phyloP scores from a whole-genome alignment of 2,113 vertebrate genomes.

The Orientallactaga bullata region DNA sequence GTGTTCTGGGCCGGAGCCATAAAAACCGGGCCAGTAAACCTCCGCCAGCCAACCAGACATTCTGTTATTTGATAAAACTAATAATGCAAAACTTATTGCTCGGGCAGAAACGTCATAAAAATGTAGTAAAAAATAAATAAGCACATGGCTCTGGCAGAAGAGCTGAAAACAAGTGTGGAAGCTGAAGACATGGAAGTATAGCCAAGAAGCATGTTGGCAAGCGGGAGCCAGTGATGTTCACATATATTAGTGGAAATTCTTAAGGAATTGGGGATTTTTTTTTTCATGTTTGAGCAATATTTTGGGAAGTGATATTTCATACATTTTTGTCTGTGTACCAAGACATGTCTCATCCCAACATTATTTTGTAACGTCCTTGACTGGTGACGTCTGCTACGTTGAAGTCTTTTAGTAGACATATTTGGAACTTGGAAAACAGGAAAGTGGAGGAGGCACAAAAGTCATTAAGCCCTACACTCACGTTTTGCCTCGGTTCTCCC shows the following conservation, averaged over 20 bases:
- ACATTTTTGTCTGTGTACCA: constrained; percentile 69
- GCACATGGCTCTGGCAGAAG: constrained; percentile 78
- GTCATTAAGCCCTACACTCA: background rate
- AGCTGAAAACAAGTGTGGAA: constrained; percentile 80
- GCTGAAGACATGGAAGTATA: constrained; percentile 69
- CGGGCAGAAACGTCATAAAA: constrained; percentile 80
- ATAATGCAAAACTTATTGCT: constrained; percentile 83
- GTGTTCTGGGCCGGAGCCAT: constrained; percentile 71
- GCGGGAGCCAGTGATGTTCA: constrained; percentile 67
- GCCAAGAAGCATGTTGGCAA: constrained; percentile 80
- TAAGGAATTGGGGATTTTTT: constrained; percentile 74
- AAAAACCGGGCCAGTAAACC: constrained; percentile 67
- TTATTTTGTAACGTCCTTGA: constrained; percentile 73
- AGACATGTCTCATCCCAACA: constrained; percentile 63
- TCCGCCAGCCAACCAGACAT: constrained; percentile 76
- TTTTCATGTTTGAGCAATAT: constrained; percentile 79
- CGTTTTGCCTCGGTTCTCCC: background rate
- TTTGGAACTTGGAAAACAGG: background rate
- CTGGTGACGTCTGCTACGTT: constrained; percentile 57
- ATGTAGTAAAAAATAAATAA: constrained; percentile 82
- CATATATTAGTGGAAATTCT: constrained; percentile 75
- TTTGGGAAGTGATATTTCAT: constrained; percentile 80
- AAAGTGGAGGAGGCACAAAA: background rate
- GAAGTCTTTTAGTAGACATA: constrained; percentile 63
- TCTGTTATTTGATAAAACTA: constrained; percentile 82